Percentiles rank a stretch among this genome's conserved stretches.
These are phyloP conservation scores for Typhlichthys subterraneus DNA, from an alignment of 2,797 vertebrate species.

Conservation along the genomic window DNA sequence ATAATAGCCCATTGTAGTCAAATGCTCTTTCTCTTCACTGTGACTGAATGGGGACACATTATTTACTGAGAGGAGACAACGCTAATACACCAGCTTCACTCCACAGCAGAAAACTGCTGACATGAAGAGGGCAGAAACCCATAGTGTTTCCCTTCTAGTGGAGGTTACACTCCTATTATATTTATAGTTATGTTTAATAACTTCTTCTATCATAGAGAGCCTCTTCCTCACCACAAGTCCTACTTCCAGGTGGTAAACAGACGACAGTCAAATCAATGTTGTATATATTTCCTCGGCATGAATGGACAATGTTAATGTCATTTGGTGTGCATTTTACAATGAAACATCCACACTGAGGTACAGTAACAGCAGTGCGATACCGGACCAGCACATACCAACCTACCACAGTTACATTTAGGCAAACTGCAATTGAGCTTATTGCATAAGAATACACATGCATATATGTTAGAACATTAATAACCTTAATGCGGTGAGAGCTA, in stretches of 20 bases:
- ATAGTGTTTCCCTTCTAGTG: constrained; percentile 69
- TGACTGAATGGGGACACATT: constrained; percentile 88
- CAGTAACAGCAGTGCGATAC: no score
- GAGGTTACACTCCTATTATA: constrained; percentile 71
- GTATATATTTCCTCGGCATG: constrained; percentile 28
- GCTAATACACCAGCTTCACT: constrained; percentile 67
- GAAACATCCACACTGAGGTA: not conserved
- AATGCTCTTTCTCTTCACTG: constrained; percentile 83
- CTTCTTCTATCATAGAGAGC: constrained; percentile 56
- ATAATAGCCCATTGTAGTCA: constrained; percentile 91
- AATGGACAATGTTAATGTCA: constrained; percentile 18
- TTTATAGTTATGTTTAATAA: constrained; percentile 77
- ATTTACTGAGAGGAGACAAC: constrained; percentile 84
- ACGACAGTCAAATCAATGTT: constrained; percentile 37
- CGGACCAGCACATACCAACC: no score
- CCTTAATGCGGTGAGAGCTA: no score
- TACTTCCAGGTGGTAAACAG: constrained; percentile 45
- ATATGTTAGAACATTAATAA: no score
- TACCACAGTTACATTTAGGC: no score
- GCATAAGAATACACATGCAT: no score
- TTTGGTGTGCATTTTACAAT: constrained; percentile 15
- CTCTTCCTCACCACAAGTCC: constrained; percentile 41
- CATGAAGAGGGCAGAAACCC: constrained; percentile 78
- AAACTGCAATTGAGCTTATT: no score
- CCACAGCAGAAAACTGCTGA: constrained; percentile 80